Base-by-base conservation (phyloP, 92 coral and sea anemone species). In the Ricordea florida region DNA sequence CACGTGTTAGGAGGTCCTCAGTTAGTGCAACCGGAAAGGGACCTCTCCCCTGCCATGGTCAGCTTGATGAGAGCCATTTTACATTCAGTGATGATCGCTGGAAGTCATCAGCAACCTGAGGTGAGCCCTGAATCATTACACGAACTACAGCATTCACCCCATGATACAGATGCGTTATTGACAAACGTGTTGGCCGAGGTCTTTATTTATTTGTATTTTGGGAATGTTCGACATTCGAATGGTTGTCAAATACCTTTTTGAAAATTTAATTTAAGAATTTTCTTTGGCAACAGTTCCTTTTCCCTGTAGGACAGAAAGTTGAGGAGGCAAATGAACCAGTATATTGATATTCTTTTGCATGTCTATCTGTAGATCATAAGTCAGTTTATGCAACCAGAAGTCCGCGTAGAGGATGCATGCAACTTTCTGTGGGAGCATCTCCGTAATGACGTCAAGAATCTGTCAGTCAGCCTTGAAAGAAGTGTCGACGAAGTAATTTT, bases 401-500 rank as follows among this genome's bases (percentile, higher is more conserved):
- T 69, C 32, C 62, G 40, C 11, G 37, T 34, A 34, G 76, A 11
- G 3, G 62, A 51, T 34, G 37, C 53, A 0, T 34, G 49, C 18
- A 17, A 28, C 59, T 69, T 69, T 14, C 63, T 69, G 32, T 52
- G 63, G 89, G 74, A 40, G 8, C 96, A 90, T 44, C 48, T 90
- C n/a, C 31, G 33, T 16, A 87, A 75, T 83, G 96, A 90, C 51
- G 57, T 90, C 16, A 53, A 69, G 21, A 69, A 66, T 55, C 48
- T 91, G 43, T 81, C 92, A 15, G 61, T 76, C 35, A 80, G 76
- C 40, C 70, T 89, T 23, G 85, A 74, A 29, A 74, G 83, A 28
- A 91, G 85, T 58, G 83, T 53, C 11, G 92, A 77, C 33, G 90
- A 90, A 22, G 84, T 87, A 61, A 47, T 82, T 42, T 67, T 76